phyloP scores from a whole-genome alignment of 2,113 vertebrate species.

The Leucopsar rothschildi region DNA sequence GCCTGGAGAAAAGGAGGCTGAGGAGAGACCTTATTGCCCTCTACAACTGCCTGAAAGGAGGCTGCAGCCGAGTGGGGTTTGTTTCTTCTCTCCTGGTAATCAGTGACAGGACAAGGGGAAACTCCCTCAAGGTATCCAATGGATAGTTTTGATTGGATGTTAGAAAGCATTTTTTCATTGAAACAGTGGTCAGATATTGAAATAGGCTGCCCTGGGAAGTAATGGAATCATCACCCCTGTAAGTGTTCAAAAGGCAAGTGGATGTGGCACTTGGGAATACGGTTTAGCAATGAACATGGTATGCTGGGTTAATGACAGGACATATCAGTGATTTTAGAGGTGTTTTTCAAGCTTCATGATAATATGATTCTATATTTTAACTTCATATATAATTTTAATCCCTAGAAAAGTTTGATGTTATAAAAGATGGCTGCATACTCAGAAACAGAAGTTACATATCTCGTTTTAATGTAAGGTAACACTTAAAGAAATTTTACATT shows the following conservation, averaged over 20 bases:
- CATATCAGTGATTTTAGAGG: neutral
- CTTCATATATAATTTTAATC: neutral
- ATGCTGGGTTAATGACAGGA: neutral
- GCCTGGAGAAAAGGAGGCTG: neutral
- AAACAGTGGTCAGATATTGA: neutral
- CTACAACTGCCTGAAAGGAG: neutral
- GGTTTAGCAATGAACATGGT: neutral
- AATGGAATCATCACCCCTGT: neutral
- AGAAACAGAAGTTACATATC: neutral
- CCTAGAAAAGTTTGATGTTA: neutral
- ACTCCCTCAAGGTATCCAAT: no score
- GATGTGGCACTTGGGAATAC: neutral
- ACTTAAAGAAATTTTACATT: neutral
- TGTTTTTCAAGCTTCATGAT: neutral
- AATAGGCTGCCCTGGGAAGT: neutral
- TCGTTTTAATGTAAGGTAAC: neutral
- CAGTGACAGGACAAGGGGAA: neutral
- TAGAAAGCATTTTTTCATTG: neutral
- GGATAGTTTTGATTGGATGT: neutral
- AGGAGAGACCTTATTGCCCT: neutral
- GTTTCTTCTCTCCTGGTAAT: neutral
- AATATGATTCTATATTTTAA: neutral
- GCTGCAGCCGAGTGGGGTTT: accelerated
- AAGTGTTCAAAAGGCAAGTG: neutral
- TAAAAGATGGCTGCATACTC: neutral